Conservation (phyloP, 2,113 vertebrate species). For the Sisor rabdophorus region DNA sequence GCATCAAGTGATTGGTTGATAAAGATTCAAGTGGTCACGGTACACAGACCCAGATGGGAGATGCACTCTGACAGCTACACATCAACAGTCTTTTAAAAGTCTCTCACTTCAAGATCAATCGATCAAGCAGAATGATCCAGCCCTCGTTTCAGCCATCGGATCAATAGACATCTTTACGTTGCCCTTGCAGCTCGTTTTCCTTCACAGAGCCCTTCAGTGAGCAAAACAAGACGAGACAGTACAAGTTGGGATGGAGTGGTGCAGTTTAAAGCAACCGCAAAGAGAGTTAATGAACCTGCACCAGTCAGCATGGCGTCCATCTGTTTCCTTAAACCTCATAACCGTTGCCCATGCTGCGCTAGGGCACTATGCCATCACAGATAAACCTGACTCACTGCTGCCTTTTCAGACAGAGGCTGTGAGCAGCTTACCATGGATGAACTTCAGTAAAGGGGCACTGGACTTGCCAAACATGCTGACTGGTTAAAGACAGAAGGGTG, state of each 20-base stretch:
- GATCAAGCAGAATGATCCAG: conserved; percentile 53
- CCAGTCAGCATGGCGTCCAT: conserved; percentile 76
- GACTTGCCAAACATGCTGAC: conserved; percentile 18
- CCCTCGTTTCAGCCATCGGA: conserved; percentile 43
- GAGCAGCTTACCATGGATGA: conserved; percentile 21
- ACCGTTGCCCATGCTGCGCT: conserved; percentile 57
- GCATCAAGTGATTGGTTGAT: neutral
- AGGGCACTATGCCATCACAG: conserved; percentile 33
- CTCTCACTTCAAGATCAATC: conserved; percentile 49
- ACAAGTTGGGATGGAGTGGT: conserved; percentile 49
- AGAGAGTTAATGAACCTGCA: conserved; percentile 75
- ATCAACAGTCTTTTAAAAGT: conserved; percentile 43
- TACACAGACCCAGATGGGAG: conserved; percentile 16
- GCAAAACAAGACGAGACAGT: conserved; percentile 4
- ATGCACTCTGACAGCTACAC: conserved; percentile 35
- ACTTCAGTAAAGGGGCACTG: conserved; percentile 33
- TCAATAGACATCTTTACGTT: conserved; percentile 55
- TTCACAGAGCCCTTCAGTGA: conserved; percentile 9
- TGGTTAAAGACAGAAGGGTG: neutral
- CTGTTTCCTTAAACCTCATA: conserved; percentile 74
- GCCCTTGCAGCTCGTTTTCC: conserved; percentile 19
- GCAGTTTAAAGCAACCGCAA: conserved; percentile 58
- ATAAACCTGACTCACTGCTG: conserved; percentile 39
- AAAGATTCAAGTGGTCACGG: conserved; percentile 16
- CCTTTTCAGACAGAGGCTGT: conserved; percentile 43